phyloP scores from a whole-genome alignment of 2,113 vertebrate genomes.

The Semnopithecus entellus region DNA sequence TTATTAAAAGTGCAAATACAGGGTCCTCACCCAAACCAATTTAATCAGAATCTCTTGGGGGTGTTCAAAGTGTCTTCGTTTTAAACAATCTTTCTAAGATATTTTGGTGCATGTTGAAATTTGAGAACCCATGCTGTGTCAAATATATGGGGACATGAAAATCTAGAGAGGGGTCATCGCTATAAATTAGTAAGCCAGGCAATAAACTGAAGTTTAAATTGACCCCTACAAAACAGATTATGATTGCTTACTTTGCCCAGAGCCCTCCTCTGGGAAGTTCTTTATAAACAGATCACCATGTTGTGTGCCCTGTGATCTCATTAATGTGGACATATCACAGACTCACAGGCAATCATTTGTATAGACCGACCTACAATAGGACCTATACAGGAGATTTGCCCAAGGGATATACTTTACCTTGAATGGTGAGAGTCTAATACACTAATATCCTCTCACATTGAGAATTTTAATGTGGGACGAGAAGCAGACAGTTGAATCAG shows the following conservation, averaged over 20 bases:
- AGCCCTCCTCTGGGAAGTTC: background rate
- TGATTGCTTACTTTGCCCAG: background rate
- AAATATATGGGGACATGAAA: background rate
- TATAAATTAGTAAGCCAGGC: background rate
- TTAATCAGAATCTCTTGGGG: background rate
- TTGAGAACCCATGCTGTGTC: background rate
- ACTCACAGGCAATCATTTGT: background rate
- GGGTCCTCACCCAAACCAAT: background rate
- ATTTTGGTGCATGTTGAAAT: background rate
- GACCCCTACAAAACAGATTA: background rate
- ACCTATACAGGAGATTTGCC: background rate
- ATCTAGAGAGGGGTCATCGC: background rate
- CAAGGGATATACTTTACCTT: background rate
- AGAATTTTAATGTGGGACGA: background rate
- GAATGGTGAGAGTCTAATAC: background rate
- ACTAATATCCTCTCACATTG: background rate
- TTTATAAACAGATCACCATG: background rate
- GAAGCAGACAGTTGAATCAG: background rate
- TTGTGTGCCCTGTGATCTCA: background rate
- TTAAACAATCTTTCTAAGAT: background rate
- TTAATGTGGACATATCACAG: background rate
- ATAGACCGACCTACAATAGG: background rate
- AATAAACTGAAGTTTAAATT: background rate
- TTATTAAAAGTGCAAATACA: background rate
- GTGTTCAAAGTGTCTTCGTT: background rate